phyloP scores from a whole-genome alignment of 92 coral and sea anemone genomes.

The Palythoa grandiflora region DNA sequence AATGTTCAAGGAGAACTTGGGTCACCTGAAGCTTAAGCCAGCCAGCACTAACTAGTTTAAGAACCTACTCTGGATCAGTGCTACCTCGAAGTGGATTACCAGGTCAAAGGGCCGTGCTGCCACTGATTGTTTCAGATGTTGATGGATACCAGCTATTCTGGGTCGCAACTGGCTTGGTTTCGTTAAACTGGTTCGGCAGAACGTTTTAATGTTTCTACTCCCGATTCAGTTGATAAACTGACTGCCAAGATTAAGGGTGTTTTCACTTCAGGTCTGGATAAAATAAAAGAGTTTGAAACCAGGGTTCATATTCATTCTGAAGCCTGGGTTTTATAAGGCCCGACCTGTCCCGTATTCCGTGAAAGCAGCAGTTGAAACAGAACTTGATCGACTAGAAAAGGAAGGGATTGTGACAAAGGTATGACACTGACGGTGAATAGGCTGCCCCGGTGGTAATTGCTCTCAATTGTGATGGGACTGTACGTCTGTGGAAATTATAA shows the following conservation, averaged over 20 bases:
- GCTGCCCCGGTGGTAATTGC: conserved; percentile 28
- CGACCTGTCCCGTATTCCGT: conserved; percentile 21
- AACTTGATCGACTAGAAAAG: conserved; percentile 37
- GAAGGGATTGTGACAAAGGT: conserved; percentile 47
- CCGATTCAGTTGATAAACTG: neutral
- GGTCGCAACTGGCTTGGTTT: neutral
- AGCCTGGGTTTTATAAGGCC: conserved; percentile 14
- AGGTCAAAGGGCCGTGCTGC: too few species aligned
- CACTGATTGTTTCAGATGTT: neutral
- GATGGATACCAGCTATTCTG: conserved; percentile 6
- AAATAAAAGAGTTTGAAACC: conserved; percentile 9
- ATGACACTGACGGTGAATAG: conserved; percentile 42
- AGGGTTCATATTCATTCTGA: conserved; percentile 9
- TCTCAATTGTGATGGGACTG: neutral
- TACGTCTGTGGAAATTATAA: conserved; percentile 9
- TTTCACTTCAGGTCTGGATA: conserved; percentile 9
- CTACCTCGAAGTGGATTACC: conserved; percentile 7
- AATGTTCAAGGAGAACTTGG: neutral
- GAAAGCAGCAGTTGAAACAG: conserved; percentile 41
- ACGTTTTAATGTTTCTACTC: neutral
- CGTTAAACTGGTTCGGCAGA: neutral
- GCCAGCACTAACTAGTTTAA: neutral
- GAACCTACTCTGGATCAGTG: neutral
- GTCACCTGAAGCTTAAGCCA: neutral
- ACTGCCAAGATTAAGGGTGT: conserved; percentile 12